Evolutionary conservation across 2,113 vertebrate genomes (phyloP).

Genomic region (Hiodon tergisus): DNA sequence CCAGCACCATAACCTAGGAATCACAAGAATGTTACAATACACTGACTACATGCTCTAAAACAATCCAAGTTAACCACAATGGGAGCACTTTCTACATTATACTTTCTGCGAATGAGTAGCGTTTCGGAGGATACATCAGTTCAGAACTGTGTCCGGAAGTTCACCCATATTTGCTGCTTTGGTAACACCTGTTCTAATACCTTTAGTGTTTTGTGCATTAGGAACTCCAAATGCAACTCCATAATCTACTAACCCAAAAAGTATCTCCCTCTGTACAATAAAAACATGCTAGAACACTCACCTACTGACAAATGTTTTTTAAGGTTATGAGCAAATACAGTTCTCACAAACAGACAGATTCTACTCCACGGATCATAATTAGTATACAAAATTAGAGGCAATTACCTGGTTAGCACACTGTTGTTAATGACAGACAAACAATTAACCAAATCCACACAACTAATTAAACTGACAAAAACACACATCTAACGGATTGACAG

Average conservation of each 20-base stretch:
- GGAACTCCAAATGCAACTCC: slow-evolving; percentile 6
- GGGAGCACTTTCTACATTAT: too few species aligned
- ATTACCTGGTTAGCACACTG: slow-evolving; percentile 9
- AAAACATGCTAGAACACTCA: too few species aligned
- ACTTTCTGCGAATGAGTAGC: too few species aligned
- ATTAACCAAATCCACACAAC: neutral
- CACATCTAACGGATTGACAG: too few species aligned
- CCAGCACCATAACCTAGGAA: slow-evolving; percentile 41
- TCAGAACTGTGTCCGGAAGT: too few species aligned
- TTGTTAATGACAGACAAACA: neutral
- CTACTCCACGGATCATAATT: too few species aligned
- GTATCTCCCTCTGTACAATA: too few species aligned
- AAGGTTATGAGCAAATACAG: too few species aligned
- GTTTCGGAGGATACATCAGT: too few species aligned
- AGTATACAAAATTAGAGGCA: neutral
- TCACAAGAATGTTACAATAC: slow-evolving; percentile 13
- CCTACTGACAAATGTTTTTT: too few species aligned
- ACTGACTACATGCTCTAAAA: neutral
- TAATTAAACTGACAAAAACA: slow-evolving; percentile 5
- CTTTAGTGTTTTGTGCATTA: slow-evolving; percentile 36
- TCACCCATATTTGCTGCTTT: slow-evolving; percentile 19
- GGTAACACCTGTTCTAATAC: slow-evolving; percentile 28
- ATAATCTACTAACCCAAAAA: slow-evolving; percentile 24
- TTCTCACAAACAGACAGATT: too few species aligned
- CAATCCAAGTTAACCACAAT: too few species aligned